phyloP scores from a whole-genome alignment of 2,113 vertebrate genomes.

The Myiagra hebetior region DNA sequence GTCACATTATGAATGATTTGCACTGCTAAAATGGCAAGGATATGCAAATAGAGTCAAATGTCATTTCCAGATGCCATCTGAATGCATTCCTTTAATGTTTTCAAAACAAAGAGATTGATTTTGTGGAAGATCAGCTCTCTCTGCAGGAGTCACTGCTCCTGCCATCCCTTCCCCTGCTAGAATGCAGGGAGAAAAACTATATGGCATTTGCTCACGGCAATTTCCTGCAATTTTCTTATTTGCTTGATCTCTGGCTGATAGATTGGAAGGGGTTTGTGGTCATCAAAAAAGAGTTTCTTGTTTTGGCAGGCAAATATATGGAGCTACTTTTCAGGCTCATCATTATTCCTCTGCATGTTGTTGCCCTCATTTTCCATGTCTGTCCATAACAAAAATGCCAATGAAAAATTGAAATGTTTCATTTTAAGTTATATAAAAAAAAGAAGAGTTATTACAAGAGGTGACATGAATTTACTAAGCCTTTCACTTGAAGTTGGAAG shows the following conservation, averaged over 20 bases:
- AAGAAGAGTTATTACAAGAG: neutral
- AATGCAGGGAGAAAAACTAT: neutral
- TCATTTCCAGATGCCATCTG: neutral
- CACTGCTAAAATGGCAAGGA: neutral
- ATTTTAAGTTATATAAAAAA: neutral
- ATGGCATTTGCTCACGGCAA: neutral
- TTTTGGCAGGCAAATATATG: neutral
- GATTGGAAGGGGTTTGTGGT: neutral
- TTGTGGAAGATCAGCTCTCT: neutral
- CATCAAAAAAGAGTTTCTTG: neutral
- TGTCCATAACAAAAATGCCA: neutral
- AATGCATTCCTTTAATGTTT: neutral
- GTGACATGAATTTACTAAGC: neutral
- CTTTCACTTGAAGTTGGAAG: neutral
- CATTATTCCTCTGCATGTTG: neutral
- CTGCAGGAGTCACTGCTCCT: neutral
- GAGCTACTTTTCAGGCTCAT: neutral
- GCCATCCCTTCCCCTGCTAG: neutral
- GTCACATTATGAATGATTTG: neutral
- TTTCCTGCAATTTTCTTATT: neutral
- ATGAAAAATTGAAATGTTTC: neutral
- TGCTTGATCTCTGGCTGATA: neutral
- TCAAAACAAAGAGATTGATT: neutral
- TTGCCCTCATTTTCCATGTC: neutral
- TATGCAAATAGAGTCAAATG: neutral